phyloP scores from a whole-genome alignment of 2,888 invertebrate genomes.

The Therioaphis trifolii region DNA sequence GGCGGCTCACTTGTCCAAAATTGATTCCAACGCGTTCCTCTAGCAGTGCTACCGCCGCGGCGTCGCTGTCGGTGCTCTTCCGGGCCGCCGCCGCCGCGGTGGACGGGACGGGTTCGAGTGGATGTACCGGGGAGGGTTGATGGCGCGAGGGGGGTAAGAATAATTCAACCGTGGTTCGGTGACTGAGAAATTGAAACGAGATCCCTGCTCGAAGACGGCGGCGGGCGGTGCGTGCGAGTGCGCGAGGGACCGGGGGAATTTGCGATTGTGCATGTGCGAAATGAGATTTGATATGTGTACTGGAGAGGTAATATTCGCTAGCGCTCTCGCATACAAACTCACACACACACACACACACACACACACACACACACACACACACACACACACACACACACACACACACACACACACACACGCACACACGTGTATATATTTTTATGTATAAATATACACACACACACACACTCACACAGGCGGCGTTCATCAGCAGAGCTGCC shows the following conservation, averaged over 20 bases:
- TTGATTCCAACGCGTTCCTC: constrained; percentile 37
- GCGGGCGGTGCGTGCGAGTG: neutral
- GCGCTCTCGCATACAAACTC: neutral
- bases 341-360: neutral
- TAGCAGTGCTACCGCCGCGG: neutral
- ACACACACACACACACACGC: neutral
- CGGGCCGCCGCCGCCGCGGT: neutral
- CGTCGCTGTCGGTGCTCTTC: neutral
- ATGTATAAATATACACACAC: constrained; percentile 18
- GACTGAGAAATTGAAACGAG: constrained; percentile 61
- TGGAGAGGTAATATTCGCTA: constrained; percentile 57
- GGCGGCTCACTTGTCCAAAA: constrained; percentile 56
- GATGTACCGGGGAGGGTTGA: neutral
- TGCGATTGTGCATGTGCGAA: constrained; percentile 62
- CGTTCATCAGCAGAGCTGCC: constrained; percentile 54
- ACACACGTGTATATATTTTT: constrained; percentile 14
- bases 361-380: neutral
- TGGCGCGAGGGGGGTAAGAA: constrained; percentile 17
- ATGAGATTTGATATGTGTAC: constrained; percentile 62
- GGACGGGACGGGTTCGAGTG: neutral
- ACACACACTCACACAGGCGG: neutral
- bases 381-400: neutral
- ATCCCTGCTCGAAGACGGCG: constrained; percentile 40
- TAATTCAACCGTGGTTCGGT: constrained; percentile 60
- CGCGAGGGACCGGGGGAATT: constrained; percentile 55